These are phyloP conservation scores for Gadopsis marmoratus DNA, from an alignment of 2,797 vertebrate genomes.

Conservation along the genomic window DNA sequence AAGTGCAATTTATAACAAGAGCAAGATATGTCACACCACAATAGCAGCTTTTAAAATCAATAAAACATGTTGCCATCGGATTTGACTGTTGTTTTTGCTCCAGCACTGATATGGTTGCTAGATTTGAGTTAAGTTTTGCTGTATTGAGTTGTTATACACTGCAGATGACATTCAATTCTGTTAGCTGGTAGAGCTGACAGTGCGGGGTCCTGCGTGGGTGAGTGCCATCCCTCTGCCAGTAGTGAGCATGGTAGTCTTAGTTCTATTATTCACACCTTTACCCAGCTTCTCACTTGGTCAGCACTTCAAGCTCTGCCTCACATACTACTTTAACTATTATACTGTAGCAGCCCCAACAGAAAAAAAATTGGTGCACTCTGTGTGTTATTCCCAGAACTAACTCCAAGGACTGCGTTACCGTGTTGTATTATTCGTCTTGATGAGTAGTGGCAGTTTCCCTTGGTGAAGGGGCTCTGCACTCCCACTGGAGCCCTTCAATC, in stretches of 20 bases:
- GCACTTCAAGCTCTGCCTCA: slow-evolving; percentile 42
- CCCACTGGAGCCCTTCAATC: slow-evolving; percentile 43
- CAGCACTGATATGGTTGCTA: not conserved
- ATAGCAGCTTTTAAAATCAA: slow-evolving; percentile 33
- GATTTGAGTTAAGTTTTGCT: slow-evolving; percentile 22
- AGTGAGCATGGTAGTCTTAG: slow-evolving; percentile 37
- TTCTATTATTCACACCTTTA: slow-evolving; percentile 77
- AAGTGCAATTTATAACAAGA: slow-evolving; percentile 39
- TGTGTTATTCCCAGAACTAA: slow-evolving; percentile 43
- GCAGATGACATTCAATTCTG: slow-evolving; percentile 54
- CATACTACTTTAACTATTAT: slow-evolving; percentile 24
- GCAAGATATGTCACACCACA: slow-evolving; percentile 26
- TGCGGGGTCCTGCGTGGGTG: slow-evolving; percentile 31
- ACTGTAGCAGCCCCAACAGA: slow-evolving; percentile 23
- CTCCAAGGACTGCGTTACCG: slow-evolving; percentile 28
- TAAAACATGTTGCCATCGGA: slow-evolving; percentile 24
- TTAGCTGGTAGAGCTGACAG: slow-evolving; percentile 42
- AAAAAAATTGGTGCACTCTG: not conserved
- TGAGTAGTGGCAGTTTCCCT: slow-evolving; percentile 41
- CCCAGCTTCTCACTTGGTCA: slow-evolving; percentile 46
- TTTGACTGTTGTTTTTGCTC: slow-evolving; percentile 26
- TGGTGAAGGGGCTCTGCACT: slow-evolving; percentile 36
- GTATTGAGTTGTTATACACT: slow-evolving; percentile 42
- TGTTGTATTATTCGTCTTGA: slow-evolving; percentile 68
- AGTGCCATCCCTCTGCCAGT: slow-evolving; percentile 37